phyloP scores from a whole-genome alignment of 2,888 invertebrate species.

The Hydriomena furcata region DNA sequence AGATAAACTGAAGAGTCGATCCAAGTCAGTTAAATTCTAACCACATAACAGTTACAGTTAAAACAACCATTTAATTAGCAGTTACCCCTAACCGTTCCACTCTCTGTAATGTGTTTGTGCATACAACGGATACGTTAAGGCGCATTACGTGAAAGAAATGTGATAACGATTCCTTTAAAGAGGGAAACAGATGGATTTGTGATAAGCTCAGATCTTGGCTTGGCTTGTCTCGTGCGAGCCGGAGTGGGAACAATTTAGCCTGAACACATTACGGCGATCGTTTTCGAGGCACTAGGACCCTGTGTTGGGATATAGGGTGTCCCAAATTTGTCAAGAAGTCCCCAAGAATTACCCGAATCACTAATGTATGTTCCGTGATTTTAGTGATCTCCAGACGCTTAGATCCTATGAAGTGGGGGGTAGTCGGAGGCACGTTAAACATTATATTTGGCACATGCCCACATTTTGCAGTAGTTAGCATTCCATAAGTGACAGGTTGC shows the following conservation, averaged over 20 bases:
- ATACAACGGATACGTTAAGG: conserved; percentile 17
- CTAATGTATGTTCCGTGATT: too few species aligned
- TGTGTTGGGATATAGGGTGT: too few species aligned
- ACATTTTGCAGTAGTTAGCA: too few species aligned
- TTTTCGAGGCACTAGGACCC: too few species aligned
- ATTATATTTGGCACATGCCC: too few species aligned
- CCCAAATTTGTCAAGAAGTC: too few species aligned
- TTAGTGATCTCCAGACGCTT: too few species aligned
- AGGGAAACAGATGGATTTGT: conserved; percentile 14
- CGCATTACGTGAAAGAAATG: conserved; percentile 14
- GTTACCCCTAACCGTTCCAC: conserved; percentile 13
- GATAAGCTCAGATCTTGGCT: conserved; percentile 8
- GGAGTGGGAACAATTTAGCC: conserved; percentile 3
- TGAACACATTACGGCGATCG: not conserved
- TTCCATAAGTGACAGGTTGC: too few species aligned
- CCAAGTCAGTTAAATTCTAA: not conserved
- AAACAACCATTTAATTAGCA: conserved; percentile 30
- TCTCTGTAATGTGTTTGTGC: conserved; percentile 17
- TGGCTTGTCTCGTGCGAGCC: conserved; percentile 4
- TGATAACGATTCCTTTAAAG: conserved; percentile 11
- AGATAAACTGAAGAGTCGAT: conserved; percentile 1
- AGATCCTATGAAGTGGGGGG: too few species aligned
- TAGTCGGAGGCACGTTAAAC: too few species aligned
- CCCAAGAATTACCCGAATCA: too few species aligned
- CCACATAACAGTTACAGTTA: conserved; percentile 17